phyloP scores from a whole-genome alignment of 2,888 invertebrate species.

The Caenorhabditis zanzibari region DNA sequence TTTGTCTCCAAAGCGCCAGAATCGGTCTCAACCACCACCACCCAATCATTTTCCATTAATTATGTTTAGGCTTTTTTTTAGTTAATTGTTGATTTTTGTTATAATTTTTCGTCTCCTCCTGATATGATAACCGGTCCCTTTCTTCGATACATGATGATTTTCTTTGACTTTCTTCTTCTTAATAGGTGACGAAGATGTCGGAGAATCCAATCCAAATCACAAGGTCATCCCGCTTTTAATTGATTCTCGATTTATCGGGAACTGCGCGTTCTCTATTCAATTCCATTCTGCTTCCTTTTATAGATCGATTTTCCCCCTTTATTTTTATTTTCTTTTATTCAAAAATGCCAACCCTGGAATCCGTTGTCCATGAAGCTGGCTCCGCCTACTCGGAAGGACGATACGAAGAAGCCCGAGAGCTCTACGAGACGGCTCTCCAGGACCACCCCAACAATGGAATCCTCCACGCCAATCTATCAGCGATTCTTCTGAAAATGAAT shows the following conservation, averaged over 20 bases:
- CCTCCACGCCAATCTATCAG: conserved; percentile 69
- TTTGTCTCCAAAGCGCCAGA: not conserved
- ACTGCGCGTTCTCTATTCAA: not conserved
- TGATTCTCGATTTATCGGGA: not conserved
- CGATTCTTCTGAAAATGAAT: conserved; percentile 64
- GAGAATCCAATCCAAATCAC: too few species aligned
- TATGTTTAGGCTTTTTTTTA: conserved; percentile 22
- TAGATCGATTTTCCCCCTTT: too few species aligned
- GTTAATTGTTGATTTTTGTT: conserved; percentile 5
- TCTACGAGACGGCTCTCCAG: conserved; percentile 61
- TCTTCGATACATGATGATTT: not conserved
- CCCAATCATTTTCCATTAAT: not conserved
- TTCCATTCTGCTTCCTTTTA: too few species aligned
- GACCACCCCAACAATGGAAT: conserved; percentile 67
- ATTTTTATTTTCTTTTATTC: not conserved
- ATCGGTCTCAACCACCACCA: conserved; percentile 55
- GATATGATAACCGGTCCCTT: conserved; percentile 19
- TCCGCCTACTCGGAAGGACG: conserved; percentile 70
- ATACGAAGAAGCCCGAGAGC: conserved; percentile 55
- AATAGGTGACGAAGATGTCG: too few species aligned
- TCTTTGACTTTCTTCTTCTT: too few species aligned
- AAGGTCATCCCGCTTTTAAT: conserved; percentile 14
- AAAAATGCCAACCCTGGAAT: conserved; percentile 29
- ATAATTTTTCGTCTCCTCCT: not conserved
- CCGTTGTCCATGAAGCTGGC: conserved; percentile 63